These are phyloP conservation scores for Saguinus midas DNA, from an alignment of 2,113 vertebrate species.

Conservation along the genomic window DNA sequence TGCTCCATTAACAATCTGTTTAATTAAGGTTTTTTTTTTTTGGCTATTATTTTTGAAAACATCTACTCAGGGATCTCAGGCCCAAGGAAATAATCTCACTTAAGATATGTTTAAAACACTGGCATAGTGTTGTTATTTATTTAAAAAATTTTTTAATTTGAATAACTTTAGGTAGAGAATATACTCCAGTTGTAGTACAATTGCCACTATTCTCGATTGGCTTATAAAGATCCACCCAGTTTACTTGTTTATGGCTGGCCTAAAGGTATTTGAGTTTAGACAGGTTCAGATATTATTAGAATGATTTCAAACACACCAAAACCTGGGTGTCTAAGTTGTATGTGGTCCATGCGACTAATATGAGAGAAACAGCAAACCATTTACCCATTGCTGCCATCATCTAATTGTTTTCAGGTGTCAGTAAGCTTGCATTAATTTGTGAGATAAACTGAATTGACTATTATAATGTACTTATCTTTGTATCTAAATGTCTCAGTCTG, in stretches of 20 bases:
- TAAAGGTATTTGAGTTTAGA: not conserved
- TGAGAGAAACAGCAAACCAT: not conserved
- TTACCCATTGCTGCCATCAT: not conserved
- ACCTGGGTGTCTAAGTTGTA: not conserved
- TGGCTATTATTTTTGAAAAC: not conserved
- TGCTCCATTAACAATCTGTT: not conserved
- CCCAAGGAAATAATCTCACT: not conserved
- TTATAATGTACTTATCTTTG: not conserved
- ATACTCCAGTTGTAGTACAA: not conserved
- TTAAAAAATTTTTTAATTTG: not conserved
- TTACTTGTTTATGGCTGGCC: not conserved
- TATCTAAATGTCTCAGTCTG: not conserved
- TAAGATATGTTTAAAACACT: constrained; percentile 19
- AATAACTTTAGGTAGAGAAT: not conserved
- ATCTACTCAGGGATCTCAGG: not conserved
- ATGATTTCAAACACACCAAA: not conserved
- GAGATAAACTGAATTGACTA: not conserved
- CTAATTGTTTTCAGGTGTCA: not conserved
- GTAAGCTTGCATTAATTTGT: not conserved
- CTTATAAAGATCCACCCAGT: not conserved
- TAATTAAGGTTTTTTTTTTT: not conserved
- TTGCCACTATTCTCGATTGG: not conserved
- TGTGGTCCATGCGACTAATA: not conserved
- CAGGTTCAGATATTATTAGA: not conserved
- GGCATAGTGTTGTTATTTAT: not conserved